Evolutionary conservation across 2,113 vertebrate genomes (phyloP).

Genomic region (Hippotragus niger): DNA sequence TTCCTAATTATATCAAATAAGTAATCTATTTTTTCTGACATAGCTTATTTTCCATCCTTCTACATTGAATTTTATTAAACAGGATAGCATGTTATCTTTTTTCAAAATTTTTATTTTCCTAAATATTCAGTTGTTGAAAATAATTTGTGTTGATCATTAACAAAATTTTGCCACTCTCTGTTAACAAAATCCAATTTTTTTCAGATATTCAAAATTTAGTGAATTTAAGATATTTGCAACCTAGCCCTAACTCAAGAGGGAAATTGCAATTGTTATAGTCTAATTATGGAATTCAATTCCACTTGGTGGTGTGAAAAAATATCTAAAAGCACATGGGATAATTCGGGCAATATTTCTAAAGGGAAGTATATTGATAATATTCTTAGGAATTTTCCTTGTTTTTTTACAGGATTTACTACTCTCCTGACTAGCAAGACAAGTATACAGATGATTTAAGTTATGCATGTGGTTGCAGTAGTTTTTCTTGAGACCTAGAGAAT

Average conservation of each 20-base stretch:
- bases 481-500: not conserved
- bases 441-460: not conserved
- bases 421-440: not conserved
- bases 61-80: not conserved
- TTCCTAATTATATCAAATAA: conserved; percentile 1
- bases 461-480: not conserved
- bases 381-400: not conserved
- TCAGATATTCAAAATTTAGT: not conserved
- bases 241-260: not conserved
- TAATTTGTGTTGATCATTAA: not conserved
- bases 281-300: not conserved
- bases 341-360: not conserved
- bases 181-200: not conserved
- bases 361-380: not conserved
- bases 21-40: not conserved
- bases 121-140: not conserved
- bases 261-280: not conserved
- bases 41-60: not conserved
- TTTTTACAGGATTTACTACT: not conserved
- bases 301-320: not conserved
- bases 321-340: not conserved
- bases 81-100: not conserved
- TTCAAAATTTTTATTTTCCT: not conserved
- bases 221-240: not conserved
- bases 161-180: not conserved